Evolutionary conservation across 2,888 invertebrate species (phyloP).

Genomic region (Rhagium mordax): DNA sequence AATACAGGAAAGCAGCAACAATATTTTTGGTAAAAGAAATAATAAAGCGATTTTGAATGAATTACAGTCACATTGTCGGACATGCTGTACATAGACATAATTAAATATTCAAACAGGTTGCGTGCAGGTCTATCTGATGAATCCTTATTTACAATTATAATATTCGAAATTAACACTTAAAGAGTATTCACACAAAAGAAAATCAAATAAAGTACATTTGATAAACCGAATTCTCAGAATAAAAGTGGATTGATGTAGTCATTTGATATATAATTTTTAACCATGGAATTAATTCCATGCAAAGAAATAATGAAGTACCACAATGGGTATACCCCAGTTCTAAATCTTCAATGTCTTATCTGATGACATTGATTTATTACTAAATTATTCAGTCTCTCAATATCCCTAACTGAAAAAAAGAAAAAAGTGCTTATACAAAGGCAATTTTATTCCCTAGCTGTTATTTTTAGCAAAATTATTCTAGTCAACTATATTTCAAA

Average conservation of each 20-base stretch:
- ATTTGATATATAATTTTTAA: conserved; percentile 7
- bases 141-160: background rate
- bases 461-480: conserved; percentile 8
- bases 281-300: conserved; percentile 8
- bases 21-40: too few species aligned
- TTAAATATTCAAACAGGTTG: background rate
- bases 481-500: background rate
- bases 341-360: conserved; percentile 26
- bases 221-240: conserved; percentile 1
- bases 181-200: background rate
- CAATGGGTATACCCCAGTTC: conserved; percentile 11
- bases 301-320: conserved; percentile 17
- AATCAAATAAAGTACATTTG: background rate
- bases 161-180: background rate
- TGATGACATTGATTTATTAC: conserved; percentile 36
- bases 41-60: background rate
- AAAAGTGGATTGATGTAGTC: conserved; percentile 1
- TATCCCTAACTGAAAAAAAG: conserved; percentile 1
- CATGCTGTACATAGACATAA: background rate
- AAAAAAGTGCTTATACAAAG: background rate
- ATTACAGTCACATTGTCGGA: background rate
- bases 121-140: background rate
- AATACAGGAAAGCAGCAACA: too few species aligned
- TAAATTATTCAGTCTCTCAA: conserved; percentile 32
- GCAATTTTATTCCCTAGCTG: background rate